Evolutionary conservation across 2,888 invertebrate species (phyloP), one percentile per base, ranked within the genome.

Genomic region (Acleris holmiana): DNA sequence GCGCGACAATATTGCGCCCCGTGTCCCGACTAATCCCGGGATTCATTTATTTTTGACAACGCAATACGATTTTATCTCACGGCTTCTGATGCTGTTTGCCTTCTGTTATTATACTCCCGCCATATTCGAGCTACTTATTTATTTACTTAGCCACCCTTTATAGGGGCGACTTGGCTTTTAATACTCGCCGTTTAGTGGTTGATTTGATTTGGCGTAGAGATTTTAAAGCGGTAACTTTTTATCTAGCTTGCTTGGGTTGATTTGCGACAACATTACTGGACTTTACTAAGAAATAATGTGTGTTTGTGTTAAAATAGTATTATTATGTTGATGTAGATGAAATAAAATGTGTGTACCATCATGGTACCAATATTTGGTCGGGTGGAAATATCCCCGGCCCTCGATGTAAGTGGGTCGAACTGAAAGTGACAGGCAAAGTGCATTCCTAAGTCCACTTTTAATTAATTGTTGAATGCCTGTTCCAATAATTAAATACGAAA

Each of bases 1-100:
- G 84, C 86, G 86, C 85, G 81, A 85, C 88, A 91, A 90, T 92
- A 91, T 91, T 89, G 90, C 88, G 83, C 82, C 80, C 85, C 86
- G 86, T 88, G 88, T 87, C 88, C 87, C 84, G 80, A 85, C 91
- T 92, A 92, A 92, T 92, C 92, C 91, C 82, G 76, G 89, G 91
- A 91, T 92, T 92, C 91, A 92, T 92, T 92, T 92, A 92, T 92
- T 92, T 92, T 92, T 92, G 92, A 92, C 92, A 91, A 91, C 92
- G 91, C 92, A 89, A 92, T 91, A 90, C 91, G 91, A 92, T 92
- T 92, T 91, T 92, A 91, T 92, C 92, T 91, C 89, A 87, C 85
- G 89, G 91, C 91, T 91, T 91, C 91, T 89, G 89, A 89, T 90
- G 90, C 90, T 91, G 91, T 92, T 92, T 92, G 91, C 91, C 89